Base-by-base conservation (phyloP, 2,113 vertebrate genomes). In the Ornithorhynchus anatinus region DNA sequence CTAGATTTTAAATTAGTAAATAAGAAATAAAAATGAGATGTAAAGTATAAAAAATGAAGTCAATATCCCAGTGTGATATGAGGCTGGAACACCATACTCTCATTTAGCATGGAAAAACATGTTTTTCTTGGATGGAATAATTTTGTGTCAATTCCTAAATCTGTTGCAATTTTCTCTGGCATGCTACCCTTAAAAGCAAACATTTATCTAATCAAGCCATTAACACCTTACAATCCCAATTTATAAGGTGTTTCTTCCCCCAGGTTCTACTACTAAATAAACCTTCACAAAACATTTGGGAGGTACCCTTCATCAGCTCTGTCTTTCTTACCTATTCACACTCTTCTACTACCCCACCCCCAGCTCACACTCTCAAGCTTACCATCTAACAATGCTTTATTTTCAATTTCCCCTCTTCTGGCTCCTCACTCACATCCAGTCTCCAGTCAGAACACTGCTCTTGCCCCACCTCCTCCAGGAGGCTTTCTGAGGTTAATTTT, bases 131-230 rank as follows among this genome's bases (percentile, higher is more conserved):
- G 78, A 73, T 39, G 12, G 61, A 48, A 79, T n/a, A 64, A 57
- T 57, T 67, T 65, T 72, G 14, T 79, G 36, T 88, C 59, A 72
- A 62, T 74, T 84, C 35, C 76, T 82, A 35, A 64, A 61, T 40
- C 29, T 67, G 20, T 87, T 88, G 75, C 45, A 84, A 68, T 89
- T 87, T 86, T 72, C 89, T 82, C 60, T 87, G 89, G 82, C 81
- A 79, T 77, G 58, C 60, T 64, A 50, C 65, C 77, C 82, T 77
- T 68, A 72, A 85, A 89, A 73, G 74, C 76, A 90, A 86, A 84
- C 74, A 85, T 82, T 90, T 90, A 90, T 92, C 88, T 89, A 71
- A 62, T 62, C 14, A 11, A 78, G 75, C 68, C 65, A 79, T 89
- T 86, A 88, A 79, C 88, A 91, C 81, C 66, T 89, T 79, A 78